Evolutionary conservation across 2,113 vertebrate genomes (phyloP).

Genomic region (Apeltes quadracus): DNA sequence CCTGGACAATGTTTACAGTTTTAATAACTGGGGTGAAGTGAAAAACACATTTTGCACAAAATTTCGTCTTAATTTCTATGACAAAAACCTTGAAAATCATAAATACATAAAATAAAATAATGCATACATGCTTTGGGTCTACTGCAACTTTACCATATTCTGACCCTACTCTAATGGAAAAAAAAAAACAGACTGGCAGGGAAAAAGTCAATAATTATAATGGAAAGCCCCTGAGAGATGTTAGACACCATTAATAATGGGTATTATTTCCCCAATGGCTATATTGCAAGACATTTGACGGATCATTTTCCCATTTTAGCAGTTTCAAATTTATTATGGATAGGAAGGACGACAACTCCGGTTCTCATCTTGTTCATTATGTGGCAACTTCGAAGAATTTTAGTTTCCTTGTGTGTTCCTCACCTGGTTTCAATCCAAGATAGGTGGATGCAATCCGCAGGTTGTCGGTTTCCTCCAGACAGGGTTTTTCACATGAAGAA

Average conservation of each 20-base stretch:
- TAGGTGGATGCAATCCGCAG: conserved; percentile 22
- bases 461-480: conserved; percentile 28
- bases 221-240: conserved; percentile 65
- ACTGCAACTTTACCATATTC: conserved; percentile 31
- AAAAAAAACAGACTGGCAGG: conserved; percentile 45
- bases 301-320: conserved; percentile 44
- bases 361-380: conserved; percentile 16
- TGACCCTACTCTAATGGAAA: conserved; percentile 54
- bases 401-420: not conserved
- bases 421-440: conserved; percentile 28
- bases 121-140: conserved; percentile 23
- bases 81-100: not conserved
- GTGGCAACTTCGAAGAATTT: conserved; percentile 16
- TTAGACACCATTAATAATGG: conserved; percentile 76
- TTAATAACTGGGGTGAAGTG: conserved; percentile 17
- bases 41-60: not conserved
- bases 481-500: conserved; percentile 4
- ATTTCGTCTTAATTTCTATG: not conserved
- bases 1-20: conserved; percentile 6
- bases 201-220: conserved; percentile 75
- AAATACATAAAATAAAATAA: no score
- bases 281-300: conserved; percentile 55
- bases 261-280: conserved; percentile 61
- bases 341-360: conserved; percentile 1
- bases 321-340: conserved; percentile 18